Evolutionary conservation across 2,797 vertebrate species (phyloP).

Genomic region (Acridotheres tristis): DNA sequence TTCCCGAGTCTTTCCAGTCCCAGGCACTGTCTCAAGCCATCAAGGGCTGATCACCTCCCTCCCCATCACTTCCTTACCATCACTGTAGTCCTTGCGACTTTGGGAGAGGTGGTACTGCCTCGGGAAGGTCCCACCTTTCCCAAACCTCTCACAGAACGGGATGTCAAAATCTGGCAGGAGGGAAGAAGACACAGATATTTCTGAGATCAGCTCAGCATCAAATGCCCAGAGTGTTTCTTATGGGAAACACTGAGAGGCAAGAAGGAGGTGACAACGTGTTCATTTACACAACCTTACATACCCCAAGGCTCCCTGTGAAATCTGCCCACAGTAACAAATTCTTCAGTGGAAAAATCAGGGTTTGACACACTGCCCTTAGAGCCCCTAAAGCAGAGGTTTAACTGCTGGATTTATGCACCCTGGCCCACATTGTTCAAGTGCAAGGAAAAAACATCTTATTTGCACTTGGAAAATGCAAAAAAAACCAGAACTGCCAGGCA

Average conservation of each 20-base stretch:
- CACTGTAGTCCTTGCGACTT: conserved; percentile 89
- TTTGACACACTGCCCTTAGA: neutral
- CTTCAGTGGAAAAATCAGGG: neutral
- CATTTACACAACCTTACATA: neutral
- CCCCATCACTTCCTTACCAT: conserved; percentile 76
- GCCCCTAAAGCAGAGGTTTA: neutral
- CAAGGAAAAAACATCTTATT: neutral
- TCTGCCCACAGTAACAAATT: neutral
- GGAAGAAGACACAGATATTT: neutral
- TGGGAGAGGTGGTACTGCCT: conserved; percentile 90
- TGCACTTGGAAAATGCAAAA: neutral
- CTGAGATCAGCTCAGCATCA: neutral
- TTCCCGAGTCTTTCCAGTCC: neutral
- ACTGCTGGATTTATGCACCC: neutral
- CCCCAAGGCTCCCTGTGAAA: neutral
- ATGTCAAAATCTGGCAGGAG: conserved; percentile 67
- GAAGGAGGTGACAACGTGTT: neutral
- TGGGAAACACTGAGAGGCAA: neutral
- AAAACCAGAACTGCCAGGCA: neutral
- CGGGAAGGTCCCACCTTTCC: conserved; percentile 92
- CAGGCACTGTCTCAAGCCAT: neutral
- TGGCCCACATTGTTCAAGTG: neutral
- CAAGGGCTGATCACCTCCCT: neutral
- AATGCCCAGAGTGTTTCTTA: neutral
- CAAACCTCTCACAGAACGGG: conserved; percentile 76